A percentile compares a stretch with the other conserved stretches of the same genome.
Evolutionary conservation across 2,888 invertebrate species (phyloP).

Genomic region (Chrysolina oricalcia): DNA sequence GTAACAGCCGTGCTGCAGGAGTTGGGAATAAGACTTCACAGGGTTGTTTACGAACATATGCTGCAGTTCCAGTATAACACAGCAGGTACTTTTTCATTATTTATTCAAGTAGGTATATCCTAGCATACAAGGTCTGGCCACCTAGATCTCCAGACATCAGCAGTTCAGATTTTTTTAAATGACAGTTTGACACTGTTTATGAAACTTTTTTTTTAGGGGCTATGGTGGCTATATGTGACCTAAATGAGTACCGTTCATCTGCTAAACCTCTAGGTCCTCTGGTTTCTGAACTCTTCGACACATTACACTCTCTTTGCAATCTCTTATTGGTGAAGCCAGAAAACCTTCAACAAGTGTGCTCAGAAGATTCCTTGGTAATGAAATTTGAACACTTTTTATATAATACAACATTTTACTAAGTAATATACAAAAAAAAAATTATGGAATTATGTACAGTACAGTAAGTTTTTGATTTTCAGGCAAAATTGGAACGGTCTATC

Average conservation of each 20-base stretch:
- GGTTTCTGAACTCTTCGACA: conserved; percentile 93
- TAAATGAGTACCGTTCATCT: conserved; percentile 96
- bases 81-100: conserved; percentile 77
- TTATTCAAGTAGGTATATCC: not conserved
- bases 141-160: too few species aligned
- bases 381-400: not conserved
- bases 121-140: not conserved
- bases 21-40: conserved; percentile 92
- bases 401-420: too few species aligned
- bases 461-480: conserved; percentile 76
- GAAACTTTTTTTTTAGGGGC: conserved; percentile 83
- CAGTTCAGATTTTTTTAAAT: too few species aligned
- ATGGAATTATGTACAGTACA: not conserved
- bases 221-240: conserved; percentile 98
- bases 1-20: conserved; percentile 89
- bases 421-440: not conserved
- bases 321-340: conserved; percentile 95
- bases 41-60: conserved; percentile 95
- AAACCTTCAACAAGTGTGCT: conserved; percentile 95
- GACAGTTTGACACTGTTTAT: too few species aligned
- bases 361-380: conserved; percentile 92
- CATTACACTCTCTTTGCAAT: conserved; percentile 96
- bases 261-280: conserved; percentile 84
- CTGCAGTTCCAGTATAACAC: conserved; percentile 96
- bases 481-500: conserved; percentile 90